Base-by-base conservation (phyloP, 2,797 vertebrate genomes). In the Tamandua tetradactyla region DNA sequence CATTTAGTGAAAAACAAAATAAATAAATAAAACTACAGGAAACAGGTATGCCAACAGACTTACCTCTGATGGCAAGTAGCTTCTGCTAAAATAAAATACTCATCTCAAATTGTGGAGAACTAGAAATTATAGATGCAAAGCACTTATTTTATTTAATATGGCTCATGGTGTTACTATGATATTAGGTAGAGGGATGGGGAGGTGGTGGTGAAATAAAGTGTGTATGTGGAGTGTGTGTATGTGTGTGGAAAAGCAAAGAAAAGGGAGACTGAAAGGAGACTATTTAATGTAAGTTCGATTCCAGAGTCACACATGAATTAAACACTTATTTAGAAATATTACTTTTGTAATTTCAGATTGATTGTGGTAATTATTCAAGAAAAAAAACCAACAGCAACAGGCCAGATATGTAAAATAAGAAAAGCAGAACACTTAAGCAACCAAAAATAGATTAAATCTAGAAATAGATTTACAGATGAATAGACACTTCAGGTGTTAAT, bases 11-110 rank as follows among this genome's bases (percentile, higher is more conserved):
- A 89, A 81, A 76, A 14, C 71, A 37, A 89, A 89, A 71, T 78
- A 95, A 86, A 85, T 57, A 76, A 91, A 93, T 75, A 88, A 72
- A 94, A 74, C n/a, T 37, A 2, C 20, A 81, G 80, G 66, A 78
- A 86, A 71, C 14, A 4, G 76, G 47, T 72, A 3, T 25, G 13
- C 49, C 17, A 2, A 42, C 42, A 7, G 59, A 49, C 40, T 81
- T 69, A 76, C n/a, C 40, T 75, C 23, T 1, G 12, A 35, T 1
- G 30, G 42, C 75, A 42, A 32, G 32, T 2, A 49, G 42, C 59
- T 69, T 23, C 82, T 79, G n/a, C 52, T 37, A 30, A 44, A 59
- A 52, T 2, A 22, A 86, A 83, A 62, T 0, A 17, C 5, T 49
- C 32, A 6, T 8, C 86, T 75, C 74, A 61, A 35, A 47, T 42